Evolutionary conservation across 1,140 invertebrate species (phyloP).

Genomic region (Pogonomyrmex barbatus): DNA sequence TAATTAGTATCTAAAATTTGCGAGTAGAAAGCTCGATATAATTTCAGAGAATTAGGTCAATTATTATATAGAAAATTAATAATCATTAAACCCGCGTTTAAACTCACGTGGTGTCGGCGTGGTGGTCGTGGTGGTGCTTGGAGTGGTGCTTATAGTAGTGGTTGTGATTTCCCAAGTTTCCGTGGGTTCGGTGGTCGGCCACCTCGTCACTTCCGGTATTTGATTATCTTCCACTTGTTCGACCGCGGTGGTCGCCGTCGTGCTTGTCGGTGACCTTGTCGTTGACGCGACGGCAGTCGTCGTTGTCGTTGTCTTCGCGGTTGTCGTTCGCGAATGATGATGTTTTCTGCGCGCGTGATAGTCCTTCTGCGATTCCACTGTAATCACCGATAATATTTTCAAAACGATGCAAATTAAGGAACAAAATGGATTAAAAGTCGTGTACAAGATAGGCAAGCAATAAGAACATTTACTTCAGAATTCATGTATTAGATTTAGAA

Average conservation of each 20-base stretch:
- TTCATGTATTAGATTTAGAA: not conserved
- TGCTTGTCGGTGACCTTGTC: conserved; percentile 81
- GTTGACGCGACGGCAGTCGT: conserved; percentile 72
- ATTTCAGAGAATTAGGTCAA: not conserved
- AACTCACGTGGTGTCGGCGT: conserved; percentile 90
- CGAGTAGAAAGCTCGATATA: not conserved
- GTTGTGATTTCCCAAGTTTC: conserved; percentile 85
- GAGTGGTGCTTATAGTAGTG: conserved; percentile 85
- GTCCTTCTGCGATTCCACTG: conserved; percentile 95
- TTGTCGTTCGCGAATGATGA: conserved; percentile 84
- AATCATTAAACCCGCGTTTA: conserved; percentile 18
- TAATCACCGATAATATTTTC: conserved; percentile 38
- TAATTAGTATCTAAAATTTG: not conserved
- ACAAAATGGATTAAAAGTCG: not conserved
- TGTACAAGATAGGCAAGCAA: not conserved
- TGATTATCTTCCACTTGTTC: conserved; percentile 82
- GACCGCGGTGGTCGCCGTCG: conserved; percentile 79
- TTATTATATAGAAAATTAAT: conserved; percentile 13
- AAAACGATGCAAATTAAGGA: not conserved
- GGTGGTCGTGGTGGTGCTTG: conserved; percentile 88
- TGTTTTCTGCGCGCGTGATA: conserved; percentile 89
- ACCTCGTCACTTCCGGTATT: conserved; percentile 83
- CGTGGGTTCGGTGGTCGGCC: conserved; percentile 80
- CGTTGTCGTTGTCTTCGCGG: conserved; percentile 82
- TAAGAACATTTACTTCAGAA: not conserved